Base-by-base conservation (phyloP, 2,113 vertebrate genomes). In the Trichechus manatus region DNA sequence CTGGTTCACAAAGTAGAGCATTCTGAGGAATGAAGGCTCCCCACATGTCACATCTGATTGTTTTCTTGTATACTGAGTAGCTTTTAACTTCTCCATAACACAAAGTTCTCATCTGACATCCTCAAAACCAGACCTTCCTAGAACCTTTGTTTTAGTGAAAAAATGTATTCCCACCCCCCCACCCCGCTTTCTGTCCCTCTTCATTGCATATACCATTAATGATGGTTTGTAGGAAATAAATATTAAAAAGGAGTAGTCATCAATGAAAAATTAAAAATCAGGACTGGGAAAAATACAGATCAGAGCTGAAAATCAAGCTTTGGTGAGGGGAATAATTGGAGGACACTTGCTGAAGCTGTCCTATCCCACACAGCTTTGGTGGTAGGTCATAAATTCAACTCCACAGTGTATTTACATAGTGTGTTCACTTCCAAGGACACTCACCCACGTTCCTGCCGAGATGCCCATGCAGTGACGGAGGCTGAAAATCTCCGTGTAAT, bases 31-130 rank as follows among this genome's bases (percentile, higher is more conserved):
- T 0, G 27, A 13, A 63, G 39, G 39, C 1, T 61, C 11, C 47
- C 42, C 23, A 6, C 0, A 0, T 33, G 10, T 0, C 10, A 23
- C 33, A 0, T 17, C 19, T 5, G 17, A 19, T 22, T 0, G 1
- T 39, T 9, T 36, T 23, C 64, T 59, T 15, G 3, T 1, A 3
- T 9, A 13, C 27, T 13, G 0, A 0, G 9, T 11, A 10, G 6
- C 3, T 82, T 17, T 47, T 27, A 82, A 6, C 66, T 42, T 77
- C 95, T 89, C 42, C 53, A 17, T 13, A n/a, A 75, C 17, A 39
- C 25, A 1, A 20, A 82, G 50, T 64, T 36, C 86, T n/a, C 4
- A 27, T 27, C 61, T 59, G 44, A 64, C 14, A 17, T 0, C 44
- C 11, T 0, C 1, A 33, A 56, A 82, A 59, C 44, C 15, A 36